Base-by-base conservation (phyloP, 2,888 invertebrate genomes). In the Drosophila kanekoi region DNA sequence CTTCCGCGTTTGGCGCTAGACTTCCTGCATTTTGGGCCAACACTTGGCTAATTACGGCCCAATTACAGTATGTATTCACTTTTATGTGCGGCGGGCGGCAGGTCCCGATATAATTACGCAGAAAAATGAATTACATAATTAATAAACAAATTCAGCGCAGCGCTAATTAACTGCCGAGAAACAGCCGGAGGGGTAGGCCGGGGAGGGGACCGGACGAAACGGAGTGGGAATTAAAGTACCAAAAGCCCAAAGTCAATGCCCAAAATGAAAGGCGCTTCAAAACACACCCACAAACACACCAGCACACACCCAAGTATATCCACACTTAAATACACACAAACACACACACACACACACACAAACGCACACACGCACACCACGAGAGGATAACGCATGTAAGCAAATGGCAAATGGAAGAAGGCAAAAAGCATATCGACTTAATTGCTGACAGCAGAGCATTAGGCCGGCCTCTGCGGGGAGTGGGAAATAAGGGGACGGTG, bases 91-190 rank as follows among this genome's bases (percentile, higher is more conserved):
- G 66, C n/a, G n/a, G n/a, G n/a, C 64, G 67, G 76, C 73, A 47
- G 60, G 66, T 72, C 79, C 85, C 85, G 79, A 83, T 85, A 88
- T 78, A 85, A 85, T 85, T 85, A 85, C 66, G 66, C 76, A 81
- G 84, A 88, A 87, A 88, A 88, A 86, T 84, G 87, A 85, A 84
- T 84, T 87, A 85, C 87, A 86, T 86, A 85, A 85, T 85, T 85
- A 88, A 88, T 85, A 88, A 88, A 83, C 78, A 83, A 77, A 88
- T 81, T 86, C 84, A 57, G 64, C 78, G 87, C 81, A 79, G 58
- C 58, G 71, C 86, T 85, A 85, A 88, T 88, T 88, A 85, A 86
- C 82, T 62, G 64, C 43, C 68, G 45, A 44, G 48, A 43, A 72
- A 43, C 35, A 61, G 33, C 28, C 10, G 16, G 23, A 54, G 44